Conservation (phyloP, 2,113 vertebrate species). For the Oreochromis niloticus region DNA sequence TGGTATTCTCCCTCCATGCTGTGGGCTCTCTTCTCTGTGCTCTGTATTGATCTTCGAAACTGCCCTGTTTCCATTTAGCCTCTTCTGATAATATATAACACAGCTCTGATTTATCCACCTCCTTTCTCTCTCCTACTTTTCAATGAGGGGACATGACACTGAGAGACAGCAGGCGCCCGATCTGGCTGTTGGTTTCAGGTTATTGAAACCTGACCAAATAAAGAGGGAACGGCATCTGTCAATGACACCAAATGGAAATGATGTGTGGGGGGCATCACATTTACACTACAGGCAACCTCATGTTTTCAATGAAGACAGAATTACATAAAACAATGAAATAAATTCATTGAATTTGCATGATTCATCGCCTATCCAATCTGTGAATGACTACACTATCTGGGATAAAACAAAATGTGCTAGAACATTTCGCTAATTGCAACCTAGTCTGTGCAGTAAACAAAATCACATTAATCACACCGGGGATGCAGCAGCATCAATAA, state of each 20-base stretch:
- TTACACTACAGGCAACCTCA: neutral
- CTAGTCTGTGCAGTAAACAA: slow-evolving; percentile 39
- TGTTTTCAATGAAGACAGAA: neutral
- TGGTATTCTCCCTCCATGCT: slow-evolving; percentile 56
- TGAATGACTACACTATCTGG: slow-evolving; percentile 34
- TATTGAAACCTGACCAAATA: slow-evolving; percentile 64
- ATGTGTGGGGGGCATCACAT: neutral
- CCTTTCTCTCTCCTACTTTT: slow-evolving; percentile 26
- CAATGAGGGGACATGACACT: slow-evolving; percentile 48
- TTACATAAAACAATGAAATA: slow-evolving; percentile 33
- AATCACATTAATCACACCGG: slow-evolving; percentile 27
- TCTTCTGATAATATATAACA: slow-evolving; percentile 67
- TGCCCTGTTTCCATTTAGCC: slow-evolving; percentile 64
- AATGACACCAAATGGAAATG: slow-evolving; percentile 51
- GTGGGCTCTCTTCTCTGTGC: slow-evolving; percentile 30
- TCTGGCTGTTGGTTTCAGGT: slow-evolving; percentile 58
- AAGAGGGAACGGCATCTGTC: slow-evolving; percentile 54
- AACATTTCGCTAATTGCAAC: slow-evolving; percentile 48
- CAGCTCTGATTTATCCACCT: slow-evolving; percentile 48
- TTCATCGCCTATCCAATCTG: slow-evolving; percentile 42
- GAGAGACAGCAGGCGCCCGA: slow-evolving; percentile 44
- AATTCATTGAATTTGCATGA: slow-evolving; percentile 35
- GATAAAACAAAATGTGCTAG: slow-evolving; percentile 40
- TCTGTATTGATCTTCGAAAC: slow-evolving; percentile 61
- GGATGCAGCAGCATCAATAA: slow-evolving; percentile 13